These are phyloP conservation scores for Aphrocallistes beatrix DNA, from an alignment of 37 sponge, comb jelly and placozoan species.

Conservation along the genomic window DNA sequence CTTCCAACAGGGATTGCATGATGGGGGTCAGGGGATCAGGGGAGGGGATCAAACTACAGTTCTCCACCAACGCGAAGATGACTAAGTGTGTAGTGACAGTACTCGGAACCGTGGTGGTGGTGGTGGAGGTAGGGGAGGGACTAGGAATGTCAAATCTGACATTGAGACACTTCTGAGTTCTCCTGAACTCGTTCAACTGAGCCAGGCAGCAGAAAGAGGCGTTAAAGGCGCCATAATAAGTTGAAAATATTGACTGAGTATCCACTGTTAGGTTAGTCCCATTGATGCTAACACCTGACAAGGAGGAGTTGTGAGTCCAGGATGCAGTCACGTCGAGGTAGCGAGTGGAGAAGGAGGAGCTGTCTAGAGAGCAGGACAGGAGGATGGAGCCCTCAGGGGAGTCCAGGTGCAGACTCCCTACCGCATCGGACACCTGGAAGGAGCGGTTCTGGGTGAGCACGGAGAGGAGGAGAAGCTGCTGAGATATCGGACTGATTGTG, in stretches of 20 bases:
- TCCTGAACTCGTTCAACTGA: neutral
- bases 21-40: neutral
- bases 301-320: neutral
- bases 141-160: neutral
- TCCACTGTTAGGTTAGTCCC: neutral
- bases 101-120: neutral
- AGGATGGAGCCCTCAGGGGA: neutral
- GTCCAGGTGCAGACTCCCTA: too few species aligned
- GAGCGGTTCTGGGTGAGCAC: too few species aligned
- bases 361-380: slow-evolving; percentile 5
- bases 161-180: neutral
- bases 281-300: neutral
- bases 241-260: neutral
- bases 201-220: neutral
- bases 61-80: neutral
- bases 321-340: neutral
- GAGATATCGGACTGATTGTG: neutral
- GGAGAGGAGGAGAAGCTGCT: neutral
- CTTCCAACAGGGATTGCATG: neutral
- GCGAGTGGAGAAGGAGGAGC: neutral
- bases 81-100: neutral
- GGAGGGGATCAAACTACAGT: neutral
- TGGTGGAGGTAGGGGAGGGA: neutral
- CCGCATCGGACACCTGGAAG: too few species aligned
- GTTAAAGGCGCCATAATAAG: neutral